phyloP scores from a whole-genome alignment of 2,888 invertebrate species.

The Drosophila histrio region DNA sequence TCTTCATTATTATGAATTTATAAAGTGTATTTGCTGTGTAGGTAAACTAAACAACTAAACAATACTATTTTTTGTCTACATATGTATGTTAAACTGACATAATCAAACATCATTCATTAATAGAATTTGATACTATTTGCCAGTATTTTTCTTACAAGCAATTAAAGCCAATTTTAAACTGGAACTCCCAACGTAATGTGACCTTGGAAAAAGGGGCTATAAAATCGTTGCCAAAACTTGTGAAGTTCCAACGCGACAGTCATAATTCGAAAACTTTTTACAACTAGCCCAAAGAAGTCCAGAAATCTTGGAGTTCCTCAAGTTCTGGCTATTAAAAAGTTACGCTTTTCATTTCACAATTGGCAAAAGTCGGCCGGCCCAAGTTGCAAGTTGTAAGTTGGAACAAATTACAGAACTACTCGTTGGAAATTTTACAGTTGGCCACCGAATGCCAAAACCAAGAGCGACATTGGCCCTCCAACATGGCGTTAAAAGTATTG shows the following conservation, averaged over 20 bases:
- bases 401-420: constrained; percentile 70
- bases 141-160: neutral
- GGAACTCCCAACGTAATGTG: neutral
- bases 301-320: constrained; percentile 39
- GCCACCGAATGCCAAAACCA: constrained; percentile 38
- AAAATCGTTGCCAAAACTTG: constrained; percentile 38
- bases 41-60: no score
- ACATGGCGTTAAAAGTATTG: constrained; percentile 47
- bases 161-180: neutral
- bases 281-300: constrained; percentile 33
- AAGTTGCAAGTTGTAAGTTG: constrained; percentile 44
- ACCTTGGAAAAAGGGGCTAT: constrained; percentile 27
- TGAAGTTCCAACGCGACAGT: constrained; percentile 43
- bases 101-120: neutral
- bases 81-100: no score
- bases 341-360: constrained; percentile 72
- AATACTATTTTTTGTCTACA: no score
- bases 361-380: constrained; percentile 36
- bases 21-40: no score
- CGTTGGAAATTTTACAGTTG: constrained; percentile 58
- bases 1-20: no score
- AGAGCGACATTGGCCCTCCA: constrained; percentile 20
- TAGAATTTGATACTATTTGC: neutral
- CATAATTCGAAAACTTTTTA: constrained; percentile 67
- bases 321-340: constrained; percentile 78